Percentiles rank a stretch among this genome's conserved stretches.
phyloP scores from a whole-genome alignment of 1,140 invertebrate species.

The Apocrypta bakeri region DNA sequence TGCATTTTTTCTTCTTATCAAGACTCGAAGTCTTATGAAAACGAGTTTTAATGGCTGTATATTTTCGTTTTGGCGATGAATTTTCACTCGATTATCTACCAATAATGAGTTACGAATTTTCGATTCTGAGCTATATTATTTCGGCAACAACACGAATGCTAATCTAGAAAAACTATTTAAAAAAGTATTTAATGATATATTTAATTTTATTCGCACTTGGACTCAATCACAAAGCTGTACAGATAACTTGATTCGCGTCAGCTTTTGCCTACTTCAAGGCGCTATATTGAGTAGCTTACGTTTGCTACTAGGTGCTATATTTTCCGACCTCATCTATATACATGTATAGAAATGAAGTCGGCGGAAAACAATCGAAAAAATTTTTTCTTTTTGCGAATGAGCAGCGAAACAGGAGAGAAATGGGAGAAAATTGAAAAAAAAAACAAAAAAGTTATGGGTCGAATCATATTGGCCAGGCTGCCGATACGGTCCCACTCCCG shows the following conservation, averaged over 20 bases:
- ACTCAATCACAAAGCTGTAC: not conserved
- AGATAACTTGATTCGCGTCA: not conserved
- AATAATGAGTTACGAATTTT: too few species aligned
- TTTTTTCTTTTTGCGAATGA: not conserved
- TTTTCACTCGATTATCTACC: too few species aligned
- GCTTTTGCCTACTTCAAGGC: not conserved
- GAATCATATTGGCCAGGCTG: constrained; percentile 90
- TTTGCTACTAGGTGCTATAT: not conserved
- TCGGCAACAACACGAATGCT: too few species aligned
- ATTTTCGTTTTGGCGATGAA: too few species aligned
- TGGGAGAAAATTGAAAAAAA: constrained; percentile 44
- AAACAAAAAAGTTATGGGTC: constrained; percentile 81
- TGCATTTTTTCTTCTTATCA: too few species aligned
- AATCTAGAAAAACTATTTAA: too few species aligned
- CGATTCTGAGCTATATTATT: too few species aligned
- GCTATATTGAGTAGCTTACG: not conserved
- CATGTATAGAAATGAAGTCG: not conserved
- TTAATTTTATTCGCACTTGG: too few species aligned
- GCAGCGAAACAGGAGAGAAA: fast-evolving
- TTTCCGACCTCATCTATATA: too few species aligned
- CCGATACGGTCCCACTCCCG: constrained; percentile 88
- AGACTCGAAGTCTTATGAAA: too few species aligned
- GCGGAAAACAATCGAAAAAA: constrained; percentile 39
- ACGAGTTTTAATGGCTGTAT: too few species aligned
- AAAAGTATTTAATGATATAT: too few species aligned